Conservation (phyloP, 2,113 vertebrate species). For the Dicentrarchus labrax region DNA sequence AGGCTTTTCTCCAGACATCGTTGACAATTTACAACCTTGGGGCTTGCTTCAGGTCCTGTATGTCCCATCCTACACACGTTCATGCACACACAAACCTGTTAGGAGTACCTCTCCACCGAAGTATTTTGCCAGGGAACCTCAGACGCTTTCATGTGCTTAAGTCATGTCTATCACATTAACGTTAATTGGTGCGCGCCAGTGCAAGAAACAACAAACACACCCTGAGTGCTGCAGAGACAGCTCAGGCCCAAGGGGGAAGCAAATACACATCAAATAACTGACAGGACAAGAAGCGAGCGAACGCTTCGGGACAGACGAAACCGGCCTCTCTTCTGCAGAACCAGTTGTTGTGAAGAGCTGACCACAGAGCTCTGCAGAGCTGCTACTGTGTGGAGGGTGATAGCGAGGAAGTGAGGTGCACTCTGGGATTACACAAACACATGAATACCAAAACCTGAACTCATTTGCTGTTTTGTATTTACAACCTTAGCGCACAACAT, state of each 20-base stretch:
- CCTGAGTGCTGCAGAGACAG: conserved; percentile 46
- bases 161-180: conserved; percentile 68
- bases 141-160: conserved; percentile 65
- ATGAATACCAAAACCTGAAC: neutral
- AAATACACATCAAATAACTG: conserved; percentile 17
- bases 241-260: conserved; percentile 49
- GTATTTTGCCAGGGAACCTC: conserved; percentile 50
- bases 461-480: neutral
- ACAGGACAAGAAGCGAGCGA: conserved; percentile 12
- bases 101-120: conserved; percentile 37
- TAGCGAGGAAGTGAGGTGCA: neutral
- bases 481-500: neutral
- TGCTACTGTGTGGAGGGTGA: conserved; percentile 10
- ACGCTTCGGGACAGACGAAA: conserved; percentile 19
- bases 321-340: neutral
- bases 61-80: conserved; percentile 5
- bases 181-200: conserved; percentile 62
- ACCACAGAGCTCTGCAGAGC: conserved; percentile 22
- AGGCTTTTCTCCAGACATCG: conserved; percentile 33
- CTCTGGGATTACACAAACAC: neutral
- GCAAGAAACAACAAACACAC: conserved; percentile 68
- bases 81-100: conserved; percentile 15
- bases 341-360: conserved; percentile 11
- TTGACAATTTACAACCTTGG: conserved; percentile 47
- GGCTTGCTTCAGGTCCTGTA: conserved; percentile 32